Percentiles rank a stretch among this genome's conserved stretches.
Conservation (phyloP, 1,140 invertebrate genomes). For the Aricia agestis region DNA sequence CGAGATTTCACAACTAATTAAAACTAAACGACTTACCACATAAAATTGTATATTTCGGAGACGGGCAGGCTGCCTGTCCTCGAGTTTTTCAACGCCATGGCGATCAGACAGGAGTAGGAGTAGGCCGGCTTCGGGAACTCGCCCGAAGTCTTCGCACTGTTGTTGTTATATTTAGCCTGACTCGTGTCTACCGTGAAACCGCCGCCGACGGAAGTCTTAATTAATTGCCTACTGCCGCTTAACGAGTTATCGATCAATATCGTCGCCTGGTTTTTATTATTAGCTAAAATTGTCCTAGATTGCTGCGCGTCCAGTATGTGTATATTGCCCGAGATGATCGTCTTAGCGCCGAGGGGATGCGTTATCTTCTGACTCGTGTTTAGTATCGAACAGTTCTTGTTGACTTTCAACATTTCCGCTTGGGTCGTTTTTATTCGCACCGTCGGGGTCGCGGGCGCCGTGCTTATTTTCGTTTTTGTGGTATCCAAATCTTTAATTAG, state of each 20-base stretch:
- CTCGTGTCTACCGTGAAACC: slow-evolving; percentile 63
- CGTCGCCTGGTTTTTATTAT: slow-evolving; percentile 71
- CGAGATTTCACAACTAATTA: not conserved
- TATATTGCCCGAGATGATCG: slow-evolving; percentile 75
- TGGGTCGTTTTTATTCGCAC: slow-evolving; percentile 66
- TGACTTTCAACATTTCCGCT: slow-evolving; percentile 66
- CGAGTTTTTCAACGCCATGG: slow-evolving; percentile 97
- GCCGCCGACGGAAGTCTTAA: slow-evolving; percentile 63
- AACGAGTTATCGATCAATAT: slow-evolving; percentile 73
- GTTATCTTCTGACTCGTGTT: slow-evolving; percentile 68
- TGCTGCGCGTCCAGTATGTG: slow-evolving; percentile 73
- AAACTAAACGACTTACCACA: slow-evolving; percentile 86
- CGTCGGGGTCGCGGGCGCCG: slow-evolving; percentile 47
- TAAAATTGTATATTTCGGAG: slow-evolving; percentile 98
- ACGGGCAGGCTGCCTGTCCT: slow-evolving; percentile 95
- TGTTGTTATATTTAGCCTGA: slow-evolving; percentile 72
- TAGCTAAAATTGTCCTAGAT: slow-evolving; percentile 73
- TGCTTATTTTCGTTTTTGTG: slow-evolving; percentile 41
- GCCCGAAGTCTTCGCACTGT: slow-evolving; percentile 73
- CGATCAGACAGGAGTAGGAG: slow-evolving; percentile 98
- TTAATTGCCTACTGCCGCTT: slow-evolving; percentile 69
- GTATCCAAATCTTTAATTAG: slow-evolving; percentile 71
- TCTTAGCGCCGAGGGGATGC: slow-evolving; percentile 69
- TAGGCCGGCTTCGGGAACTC: slow-evolving; percentile 97
- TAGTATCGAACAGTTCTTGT: slow-evolving; percentile 71